Evolutionary conservation across 2,888 invertebrate species (phyloP), one percentile per base, ranked within the genome.

Genomic region (Linhomoeus sp.): DNA sequence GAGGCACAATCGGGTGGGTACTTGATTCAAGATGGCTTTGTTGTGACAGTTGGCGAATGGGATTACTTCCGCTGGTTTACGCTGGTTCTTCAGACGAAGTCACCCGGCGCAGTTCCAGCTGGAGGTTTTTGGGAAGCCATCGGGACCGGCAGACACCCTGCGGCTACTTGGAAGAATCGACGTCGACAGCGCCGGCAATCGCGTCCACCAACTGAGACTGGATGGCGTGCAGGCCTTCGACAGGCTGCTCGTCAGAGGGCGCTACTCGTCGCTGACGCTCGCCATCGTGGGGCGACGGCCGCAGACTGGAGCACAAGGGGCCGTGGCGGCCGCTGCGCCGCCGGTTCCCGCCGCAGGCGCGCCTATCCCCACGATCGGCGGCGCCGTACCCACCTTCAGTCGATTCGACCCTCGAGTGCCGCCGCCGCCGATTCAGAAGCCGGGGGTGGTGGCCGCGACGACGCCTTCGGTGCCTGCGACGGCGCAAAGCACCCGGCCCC

Each of bases 181-280:
- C n/a, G n/a, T n/a, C n/a, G n/a, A n/a, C n/a, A n/a, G n/a, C n/a
- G n/a, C n/a, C n/a, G n/a, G n/a, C n/a, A n/a, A n/a, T n/a, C n/a
- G n/a, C n/a, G n/a, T n/a, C n/a, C n/a, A n/a, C 29, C 5, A 29
- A 12, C 12, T 29, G 29, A 29, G 29, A 9, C 29, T 29, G 7
- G 12, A 29, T 29, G 7, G 7, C 29, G 29, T 29, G 7, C 7
- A 29, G 29, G 5, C 7, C 29, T 5, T 29, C 0, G 90, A 92
- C 72, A 90, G 90, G 0, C 72, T 92, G 51, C 85, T 92, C 2
- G 71, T 92, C 47, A 77, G 85, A 67, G 92, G 83, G 67, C 82
- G 81, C 77, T 92, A 90, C 64, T 84, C 85, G 45, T 85, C 88
- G 17, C 82, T 92, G 52, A 92, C 90, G 0, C 68, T 90, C 50